Base-by-base conservation (phyloP, 92 coral and sea anemone genomes). In the Montipora capitata region DNA sequence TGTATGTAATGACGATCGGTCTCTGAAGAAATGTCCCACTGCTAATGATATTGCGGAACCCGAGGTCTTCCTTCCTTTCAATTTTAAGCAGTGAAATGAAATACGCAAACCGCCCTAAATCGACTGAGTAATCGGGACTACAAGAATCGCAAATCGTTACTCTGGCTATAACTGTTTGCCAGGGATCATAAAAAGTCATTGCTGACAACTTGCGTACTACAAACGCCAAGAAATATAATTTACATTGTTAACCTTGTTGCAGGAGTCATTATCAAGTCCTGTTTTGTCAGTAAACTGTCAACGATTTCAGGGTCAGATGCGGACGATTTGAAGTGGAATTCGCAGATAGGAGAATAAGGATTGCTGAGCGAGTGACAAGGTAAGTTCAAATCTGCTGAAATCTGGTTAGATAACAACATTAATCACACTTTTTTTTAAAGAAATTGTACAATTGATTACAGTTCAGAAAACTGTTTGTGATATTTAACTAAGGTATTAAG, bases 1-100 rank as follows among this genome's bases (percentile, higher is more conserved):
- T 42, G n/a, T 42, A 40, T 72, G 40, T 51, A 16, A 44, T 18
- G n/a, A 17, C 77, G 77, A 73, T 17, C 77, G 40, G 38, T 35
- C 58, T 12, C 74, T 16, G 7, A 72, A 10, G 54, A 27, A 59
- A 61, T 79, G 87, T 72, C 87, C 72, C 16, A 57, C 15, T 43
- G 87, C 43, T 59, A 70, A 72, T 5, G 59, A 57, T 40, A 82
- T 39, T 16, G 27, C 17, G 2, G 27, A 27, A 18, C 84, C 61
- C 20, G 7, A 11, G 18, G 8, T 62, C 61, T 83, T 62, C 87
- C 79, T 83, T 73, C 87, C 79, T 59, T 54, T 73, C 42, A 45
- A 44, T 27, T 27, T 27, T 27, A 27, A 27, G 35, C 35, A 27
- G 38, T 3, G 7, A 49, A 40, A 68, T 52, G 35, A 83, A 83